Evolutionary conservation across 2,888 invertebrate genomes (phyloP).

Genomic region (Phaonia tiefii): DNA sequence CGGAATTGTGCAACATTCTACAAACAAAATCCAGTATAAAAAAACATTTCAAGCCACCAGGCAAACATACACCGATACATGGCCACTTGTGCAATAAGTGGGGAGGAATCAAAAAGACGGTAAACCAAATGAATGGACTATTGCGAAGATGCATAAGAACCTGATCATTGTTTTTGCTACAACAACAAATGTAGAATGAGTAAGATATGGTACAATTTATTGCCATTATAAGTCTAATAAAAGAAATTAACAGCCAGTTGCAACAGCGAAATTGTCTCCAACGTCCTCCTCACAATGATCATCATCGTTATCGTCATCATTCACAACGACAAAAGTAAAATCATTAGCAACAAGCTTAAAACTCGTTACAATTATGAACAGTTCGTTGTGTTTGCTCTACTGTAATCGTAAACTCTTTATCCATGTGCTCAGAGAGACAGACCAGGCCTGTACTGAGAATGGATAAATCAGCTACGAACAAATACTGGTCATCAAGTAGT

Average conservation of each 20-base stretch:
- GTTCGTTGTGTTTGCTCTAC: slow-evolving; percentile 2
- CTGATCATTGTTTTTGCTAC: neutral
- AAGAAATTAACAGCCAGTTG: neutral
- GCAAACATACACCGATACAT: too few relatives aligned
- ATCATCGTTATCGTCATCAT: neutral
- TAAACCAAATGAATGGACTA: neutral
- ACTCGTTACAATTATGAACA: slow-evolving; percentile 34
- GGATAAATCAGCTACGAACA: neutral
- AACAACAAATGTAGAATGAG: slow-evolving; percentile 7
- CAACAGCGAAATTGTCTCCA: neutral
- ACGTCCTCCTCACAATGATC: neutral
- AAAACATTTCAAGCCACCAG: too few relatives aligned
- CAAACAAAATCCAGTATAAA: slow-evolving; percentile 33
- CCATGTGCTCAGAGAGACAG: neutral
- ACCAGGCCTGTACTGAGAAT: neutral
- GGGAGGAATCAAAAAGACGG: neutral
- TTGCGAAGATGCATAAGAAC: slow-evolving; percentile 17
- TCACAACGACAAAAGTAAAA: neutral
- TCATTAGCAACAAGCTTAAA: neutral
- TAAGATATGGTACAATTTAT: slow-evolving; percentile 35
- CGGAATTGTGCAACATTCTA: slow-evolving; percentile 63
- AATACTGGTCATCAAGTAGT: neutral
- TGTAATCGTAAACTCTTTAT: neutral
- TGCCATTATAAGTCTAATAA: slow-evolving; percentile 52
- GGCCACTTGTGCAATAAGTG: too few relatives aligned